Percentiles rank a stretch among this genome's conserved stretches.
These are phyloP conservation scores for Brachionichthys hirsutus DNA, from an alignment of 2,113 vertebrate genomes.

Conservation along the genomic window DNA sequence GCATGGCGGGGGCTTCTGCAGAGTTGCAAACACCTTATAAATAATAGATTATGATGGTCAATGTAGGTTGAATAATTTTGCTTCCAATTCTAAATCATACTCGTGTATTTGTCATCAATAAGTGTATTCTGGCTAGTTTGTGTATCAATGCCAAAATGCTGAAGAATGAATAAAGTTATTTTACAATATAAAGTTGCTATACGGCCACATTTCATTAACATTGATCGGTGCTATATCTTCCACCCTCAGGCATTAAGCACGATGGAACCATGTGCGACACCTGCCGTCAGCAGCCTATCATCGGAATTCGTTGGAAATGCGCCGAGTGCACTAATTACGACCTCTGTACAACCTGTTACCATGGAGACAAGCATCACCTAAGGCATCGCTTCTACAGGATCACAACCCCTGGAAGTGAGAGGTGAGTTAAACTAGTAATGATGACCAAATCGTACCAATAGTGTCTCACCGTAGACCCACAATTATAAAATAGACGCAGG, in stretches of 20 bases:
- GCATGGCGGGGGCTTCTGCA: too few relatives aligned
- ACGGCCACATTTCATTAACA: neutral
- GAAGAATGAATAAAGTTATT: neutral
- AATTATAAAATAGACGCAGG: neutral
- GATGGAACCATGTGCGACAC: conserved; percentile 99
- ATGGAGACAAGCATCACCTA: conserved; percentile 98
- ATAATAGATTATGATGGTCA: too few relatives aligned
- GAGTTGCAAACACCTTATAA: too few relatives aligned
- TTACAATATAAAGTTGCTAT: neutral
- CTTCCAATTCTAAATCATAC: too few relatives aligned
- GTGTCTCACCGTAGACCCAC: neutral
- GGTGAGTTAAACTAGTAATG: conserved; percentile 74
- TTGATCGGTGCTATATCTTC: neutral
- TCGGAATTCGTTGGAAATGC: conserved; percentile 99
- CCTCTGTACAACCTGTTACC: conserved; percentile 97
- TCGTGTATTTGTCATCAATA: neutral
- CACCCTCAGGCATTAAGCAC: conserved; percentile 90
- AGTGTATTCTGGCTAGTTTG: neutral
- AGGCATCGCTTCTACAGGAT: conserved; percentile 98
- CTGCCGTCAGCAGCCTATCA: conserved; percentile 97
- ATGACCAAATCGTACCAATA: neutral
- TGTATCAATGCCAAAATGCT: neutral
- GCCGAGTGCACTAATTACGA: conserved; percentile 99
- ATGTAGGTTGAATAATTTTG: too few relatives aligned
- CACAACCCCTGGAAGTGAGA: conserved; percentile 96